Evolutionary conservation across 2,113 vertebrate species (phyloP).

Genomic region (Phalacrocorax aristotelis): DNA sequence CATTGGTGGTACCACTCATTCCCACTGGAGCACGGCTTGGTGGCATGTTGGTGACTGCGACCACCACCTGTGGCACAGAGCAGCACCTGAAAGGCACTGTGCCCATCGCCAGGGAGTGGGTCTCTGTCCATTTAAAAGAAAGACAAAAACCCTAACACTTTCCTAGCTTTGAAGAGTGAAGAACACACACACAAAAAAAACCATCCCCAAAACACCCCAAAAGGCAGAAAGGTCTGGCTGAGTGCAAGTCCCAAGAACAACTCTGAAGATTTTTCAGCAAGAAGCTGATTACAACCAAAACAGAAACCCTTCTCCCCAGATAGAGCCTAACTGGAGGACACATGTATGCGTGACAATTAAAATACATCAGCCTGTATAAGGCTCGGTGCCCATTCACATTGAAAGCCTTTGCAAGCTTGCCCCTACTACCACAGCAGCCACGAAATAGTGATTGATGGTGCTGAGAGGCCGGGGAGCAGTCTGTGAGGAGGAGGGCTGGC

Average conservation of each 20-base stretch:
- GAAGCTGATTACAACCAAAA: not conserved
- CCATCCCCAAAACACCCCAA: not conserved
- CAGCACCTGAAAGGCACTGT: not conserved
- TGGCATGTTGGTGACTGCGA: not conserved
- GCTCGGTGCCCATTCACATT: not conserved
- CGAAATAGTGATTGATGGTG: rapidly evolving
- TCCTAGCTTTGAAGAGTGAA: not conserved
- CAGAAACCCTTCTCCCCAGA: not conserved
- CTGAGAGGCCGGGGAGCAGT: not conserved
- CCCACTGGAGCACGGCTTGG: not conserved
- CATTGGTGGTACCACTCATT: no score
- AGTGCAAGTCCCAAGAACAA: not conserved
- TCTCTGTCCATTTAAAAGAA: not conserved
- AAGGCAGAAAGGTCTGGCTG: not conserved
- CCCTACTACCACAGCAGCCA: not conserved
- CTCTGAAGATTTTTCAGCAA: not conserved
- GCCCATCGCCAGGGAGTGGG: not conserved
- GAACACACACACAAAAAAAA: not conserved
- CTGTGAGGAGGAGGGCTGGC: not conserved
- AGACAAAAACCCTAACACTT: not conserved
- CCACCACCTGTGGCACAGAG: rapidly evolving
- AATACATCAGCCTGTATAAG: not conserved
- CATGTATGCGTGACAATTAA: not conserved
- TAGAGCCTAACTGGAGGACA: not conserved
- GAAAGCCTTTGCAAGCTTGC: not conserved